Evolutionary conservation across 2,797 vertebrate species (phyloP).

Genomic region (Anomalospiza imberbis): DNA sequence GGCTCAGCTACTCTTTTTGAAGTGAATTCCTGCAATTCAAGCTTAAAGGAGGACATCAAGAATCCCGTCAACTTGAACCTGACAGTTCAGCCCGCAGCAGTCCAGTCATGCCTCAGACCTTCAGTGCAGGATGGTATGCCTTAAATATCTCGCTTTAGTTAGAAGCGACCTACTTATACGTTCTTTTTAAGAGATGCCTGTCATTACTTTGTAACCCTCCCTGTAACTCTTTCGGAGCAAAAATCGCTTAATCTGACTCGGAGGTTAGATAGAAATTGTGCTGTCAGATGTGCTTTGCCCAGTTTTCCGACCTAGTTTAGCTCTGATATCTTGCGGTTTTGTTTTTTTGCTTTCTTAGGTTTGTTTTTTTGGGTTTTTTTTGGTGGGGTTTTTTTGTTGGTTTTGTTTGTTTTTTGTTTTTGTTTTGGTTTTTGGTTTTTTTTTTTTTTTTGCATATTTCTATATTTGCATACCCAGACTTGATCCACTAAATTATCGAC

Average conservation of each 20-base stretch:
- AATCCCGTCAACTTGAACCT: conserved; percentile 80
- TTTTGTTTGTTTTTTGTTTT: background rate
- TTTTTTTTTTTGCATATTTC: background rate
- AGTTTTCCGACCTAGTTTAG: background rate
- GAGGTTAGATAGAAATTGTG: background rate
- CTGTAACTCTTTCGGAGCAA: background rate
- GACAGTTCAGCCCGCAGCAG: conserved; percentile 77
- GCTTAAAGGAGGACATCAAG: conserved; percentile 77
- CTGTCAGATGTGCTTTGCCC: background rate
- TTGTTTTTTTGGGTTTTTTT: background rate
- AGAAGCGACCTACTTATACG: background rate
- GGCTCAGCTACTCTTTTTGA: conserved; percentile 76
- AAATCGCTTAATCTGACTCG: background rate
- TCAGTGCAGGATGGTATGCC: conserved; percentile 85
- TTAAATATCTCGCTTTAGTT: conserved; percentile 38
- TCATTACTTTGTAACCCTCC: background rate
- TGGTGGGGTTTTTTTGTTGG: no score
- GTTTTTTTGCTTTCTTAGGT: background rate
- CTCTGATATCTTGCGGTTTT: background rate
- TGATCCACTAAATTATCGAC: conserved; percentile 29
- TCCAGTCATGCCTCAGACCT: conserved; percentile 81
- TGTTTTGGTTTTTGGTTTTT: background rate
- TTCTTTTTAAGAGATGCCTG: background rate
- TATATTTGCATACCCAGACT: background rate
- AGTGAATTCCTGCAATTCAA: conserved; percentile 73